Conservation (phyloP, 1,140 invertebrate genomes). For the Megalonaias nervosa region DNA sequence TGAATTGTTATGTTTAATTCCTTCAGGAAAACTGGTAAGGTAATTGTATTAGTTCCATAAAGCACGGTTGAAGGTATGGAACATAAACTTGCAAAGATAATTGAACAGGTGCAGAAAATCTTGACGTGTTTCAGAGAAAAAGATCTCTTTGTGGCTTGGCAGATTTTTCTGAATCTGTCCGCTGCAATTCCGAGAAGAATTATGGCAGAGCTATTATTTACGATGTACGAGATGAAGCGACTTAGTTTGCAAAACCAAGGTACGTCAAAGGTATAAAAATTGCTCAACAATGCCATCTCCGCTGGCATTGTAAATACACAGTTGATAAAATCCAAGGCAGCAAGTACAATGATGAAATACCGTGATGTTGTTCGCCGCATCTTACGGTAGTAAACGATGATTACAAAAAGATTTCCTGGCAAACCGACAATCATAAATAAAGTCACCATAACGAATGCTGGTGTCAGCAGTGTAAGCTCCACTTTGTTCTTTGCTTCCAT, state of each 20-base stretch:
- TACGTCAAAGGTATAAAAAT: constrained; percentile 48
- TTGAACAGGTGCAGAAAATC: constrained; percentile 10
- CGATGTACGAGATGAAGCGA: constrained; percentile 49
- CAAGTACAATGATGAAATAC: constrained; percentile 48
- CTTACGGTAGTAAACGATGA: constrained; percentile 31
- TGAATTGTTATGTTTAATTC: neutral
- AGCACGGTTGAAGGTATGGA: constrained; percentile 13
- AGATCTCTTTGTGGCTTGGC: constrained; percentile 25
- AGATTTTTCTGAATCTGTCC: constrained; percentile 37
- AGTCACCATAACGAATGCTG: constrained; percentile 25
- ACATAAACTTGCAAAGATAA: constrained; percentile 4
- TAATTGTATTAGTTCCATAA: constrained; percentile 8
- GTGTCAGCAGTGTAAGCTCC: neutral
- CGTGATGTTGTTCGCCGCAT: constrained; percentile 34
- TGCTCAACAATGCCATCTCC: constrained; percentile 41
- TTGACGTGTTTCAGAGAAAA: constrained; percentile 26
- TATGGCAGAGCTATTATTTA: constrained; percentile 47
- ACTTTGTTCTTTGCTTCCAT: too few relatives aligned
- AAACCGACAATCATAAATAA: constrained; percentile 37
- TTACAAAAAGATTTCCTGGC: constrained; percentile 30
- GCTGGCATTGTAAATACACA: constrained; percentile 57
- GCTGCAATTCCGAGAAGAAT: constrained; percentile 35
- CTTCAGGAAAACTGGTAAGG: neutral
- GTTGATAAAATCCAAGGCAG: constrained; percentile 51
- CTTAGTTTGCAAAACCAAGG: constrained; percentile 48